phyloP scores from a whole-genome alignment of 1,140 invertebrate species.

The Acromyrmex charruanus region DNA sequence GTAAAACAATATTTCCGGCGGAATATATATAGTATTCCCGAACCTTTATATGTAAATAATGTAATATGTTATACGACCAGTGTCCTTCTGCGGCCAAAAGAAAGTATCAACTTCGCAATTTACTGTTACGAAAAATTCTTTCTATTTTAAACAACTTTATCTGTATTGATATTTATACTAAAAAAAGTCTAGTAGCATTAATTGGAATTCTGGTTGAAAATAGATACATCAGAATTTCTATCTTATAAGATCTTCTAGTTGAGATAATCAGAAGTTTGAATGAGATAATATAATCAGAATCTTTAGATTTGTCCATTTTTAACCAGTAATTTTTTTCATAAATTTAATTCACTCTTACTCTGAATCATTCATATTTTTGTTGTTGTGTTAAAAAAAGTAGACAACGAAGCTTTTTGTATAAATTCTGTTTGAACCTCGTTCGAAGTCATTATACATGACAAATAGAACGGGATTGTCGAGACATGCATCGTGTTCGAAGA shows the following conservation, averaged over 20 bases:
- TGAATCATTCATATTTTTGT: neutral
- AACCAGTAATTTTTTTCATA: too few species aligned
- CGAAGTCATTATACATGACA: slow-evolving; percentile 38
- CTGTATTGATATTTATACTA: neutral
- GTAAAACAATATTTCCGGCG: neutral
- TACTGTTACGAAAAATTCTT: neutral
- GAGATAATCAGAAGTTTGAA: too few species aligned
- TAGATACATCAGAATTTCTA: too few species aligned
- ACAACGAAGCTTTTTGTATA: slow-evolving; percentile 8
- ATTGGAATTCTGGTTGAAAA: too few species aligned
- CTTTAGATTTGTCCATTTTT: too few species aligned
- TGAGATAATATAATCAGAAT: too few species aligned
- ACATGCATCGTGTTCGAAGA: slow-evolving; percentile 2
- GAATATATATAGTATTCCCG: neutral
- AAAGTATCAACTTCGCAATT: neutral
- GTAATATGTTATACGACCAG: neutral
- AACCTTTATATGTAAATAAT: neutral
- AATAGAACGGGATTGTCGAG: slow-evolving; percentile 20
- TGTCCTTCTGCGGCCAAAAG: neutral
- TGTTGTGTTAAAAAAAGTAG: slow-evolving; percentile 9
- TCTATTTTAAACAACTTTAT: neutral
- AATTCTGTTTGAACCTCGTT: slow-evolving; percentile 25
- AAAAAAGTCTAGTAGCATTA: too few species aligned
- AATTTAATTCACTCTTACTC: neutral
- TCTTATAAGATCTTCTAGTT: too few species aligned